These are phyloP conservation scores for Exephanes ischioxanthus DNA, from an alignment of 2,888 invertebrate species.

Conservation along the genomic window DNA sequence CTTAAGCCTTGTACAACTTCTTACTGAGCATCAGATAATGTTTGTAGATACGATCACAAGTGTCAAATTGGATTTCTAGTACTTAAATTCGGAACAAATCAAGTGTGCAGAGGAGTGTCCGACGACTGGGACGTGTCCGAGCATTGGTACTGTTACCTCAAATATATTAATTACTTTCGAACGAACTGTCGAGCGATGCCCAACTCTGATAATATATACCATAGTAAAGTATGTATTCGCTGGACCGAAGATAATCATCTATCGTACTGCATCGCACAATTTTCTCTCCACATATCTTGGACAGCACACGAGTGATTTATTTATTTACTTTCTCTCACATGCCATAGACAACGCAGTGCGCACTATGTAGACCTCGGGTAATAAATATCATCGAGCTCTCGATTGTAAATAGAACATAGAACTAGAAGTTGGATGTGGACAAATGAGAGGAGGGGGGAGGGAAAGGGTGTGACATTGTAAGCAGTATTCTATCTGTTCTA, in stretches of 20 bases:
- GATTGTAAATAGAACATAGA: slow-evolving; percentile 41
- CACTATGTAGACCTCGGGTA: neutral
- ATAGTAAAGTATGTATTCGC: slow-evolving; percentile 8
- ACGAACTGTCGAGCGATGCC: neutral
- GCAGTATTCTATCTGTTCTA: neutral
- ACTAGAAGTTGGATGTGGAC: slow-evolving; percentile 11
- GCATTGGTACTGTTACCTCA: too few species aligned
- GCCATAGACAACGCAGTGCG: neutral
- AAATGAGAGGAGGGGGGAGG: neutral
- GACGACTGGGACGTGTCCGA: too few species aligned
- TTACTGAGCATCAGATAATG: too few species aligned
- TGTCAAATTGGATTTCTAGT: too few species aligned
- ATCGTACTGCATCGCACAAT: slow-evolving; percentile 43
- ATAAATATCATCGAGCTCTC: slow-evolving; percentile 32
- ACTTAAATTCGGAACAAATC: too few species aligned
- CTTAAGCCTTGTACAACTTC: too few species aligned
- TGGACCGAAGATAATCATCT: slow-evolving; percentile 21
- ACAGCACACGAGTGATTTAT: slow-evolving; percentile 28
- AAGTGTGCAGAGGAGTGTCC: too few species aligned
- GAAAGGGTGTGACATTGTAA: neutral
- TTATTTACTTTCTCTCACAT: neutral
- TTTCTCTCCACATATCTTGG: neutral
- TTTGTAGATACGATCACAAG: too few species aligned
- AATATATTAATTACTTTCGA: neutral
- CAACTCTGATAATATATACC: slow-evolving; percentile 38